phyloP scores from a whole-genome alignment of 2,113 vertebrate species.

The Phoenicopterus ruber region DNA sequence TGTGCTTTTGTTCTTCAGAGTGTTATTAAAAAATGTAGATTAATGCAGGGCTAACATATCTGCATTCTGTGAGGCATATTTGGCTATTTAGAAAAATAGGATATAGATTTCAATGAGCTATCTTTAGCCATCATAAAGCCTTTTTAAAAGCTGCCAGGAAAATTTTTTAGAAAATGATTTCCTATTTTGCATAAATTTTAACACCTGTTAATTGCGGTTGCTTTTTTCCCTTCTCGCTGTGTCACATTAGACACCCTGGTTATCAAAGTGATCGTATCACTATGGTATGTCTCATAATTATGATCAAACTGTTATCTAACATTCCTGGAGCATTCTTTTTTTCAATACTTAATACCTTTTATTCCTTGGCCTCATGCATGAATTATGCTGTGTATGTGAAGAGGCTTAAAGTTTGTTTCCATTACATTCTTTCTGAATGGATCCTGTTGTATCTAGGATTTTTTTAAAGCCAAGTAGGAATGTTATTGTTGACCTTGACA shows the following conservation, averaged over 20 bases:
- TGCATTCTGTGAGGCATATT: slow-evolving; percentile 33
- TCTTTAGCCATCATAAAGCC: slow-evolving; percentile 26
- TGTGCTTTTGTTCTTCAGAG: slow-evolving; percentile 14
- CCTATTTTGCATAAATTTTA: slow-evolving; percentile 63
- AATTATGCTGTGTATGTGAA: slow-evolving; percentile 80
- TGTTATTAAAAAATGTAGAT: slow-evolving; percentile 16
- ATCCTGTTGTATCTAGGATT: slow-evolving; percentile 77
- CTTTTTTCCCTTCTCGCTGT: slow-evolving; percentile 61
- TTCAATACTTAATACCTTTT: slow-evolving; percentile 79
- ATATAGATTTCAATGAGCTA: slow-evolving; percentile 29
- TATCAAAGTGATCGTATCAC: slow-evolving; percentile 77
- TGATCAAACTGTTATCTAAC: slow-evolving; percentile 85
- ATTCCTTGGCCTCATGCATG: slow-evolving; percentile 81
- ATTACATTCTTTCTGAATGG: slow-evolving; percentile 80
- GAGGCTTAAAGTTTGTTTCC: slow-evolving; percentile 81
- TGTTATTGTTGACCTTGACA: slow-evolving; percentile 96
- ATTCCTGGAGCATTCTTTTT: slow-evolving; percentile 86
- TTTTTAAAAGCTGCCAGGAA: slow-evolving; percentile 46
- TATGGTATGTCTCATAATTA: slow-evolving; percentile 81
- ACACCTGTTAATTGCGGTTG: slow-evolving; percentile 68
- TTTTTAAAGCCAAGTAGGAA: slow-evolving; percentile 78
- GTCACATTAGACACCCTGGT: slow-evolving; percentile 68
- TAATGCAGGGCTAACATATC: not conserved
- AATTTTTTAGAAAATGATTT: slow-evolving; percentile 47
- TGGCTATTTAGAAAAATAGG: slow-evolving; percentile 47